Evolutionary conservation across 2,113 vertebrate species (phyloP).

Genomic region (Potamarius usumacintae): DNA sequence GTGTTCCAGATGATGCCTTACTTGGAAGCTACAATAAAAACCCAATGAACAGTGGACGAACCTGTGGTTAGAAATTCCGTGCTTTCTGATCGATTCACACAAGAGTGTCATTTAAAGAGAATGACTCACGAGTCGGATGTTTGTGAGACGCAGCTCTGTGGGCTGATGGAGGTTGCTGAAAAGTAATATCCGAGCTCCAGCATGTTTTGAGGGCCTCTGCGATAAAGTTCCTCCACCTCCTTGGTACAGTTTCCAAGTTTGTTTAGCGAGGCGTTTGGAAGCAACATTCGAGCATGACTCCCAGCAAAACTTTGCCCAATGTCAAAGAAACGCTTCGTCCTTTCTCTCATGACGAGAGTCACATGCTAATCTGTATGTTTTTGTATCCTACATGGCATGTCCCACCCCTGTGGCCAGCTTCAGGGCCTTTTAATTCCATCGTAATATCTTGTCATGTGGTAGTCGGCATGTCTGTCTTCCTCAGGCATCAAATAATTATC

Average conservation of each 20-base stretch:
- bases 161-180: not conserved
- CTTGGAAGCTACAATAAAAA: too few species aligned
- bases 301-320: slow-evolving; percentile 23
- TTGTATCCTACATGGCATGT: not conserved
- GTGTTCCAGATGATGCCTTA: too few species aligned
- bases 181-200: not conserved
- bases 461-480: slow-evolving; percentile 50
- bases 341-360: slow-evolving; percentile 32
- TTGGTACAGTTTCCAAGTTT: not conserved
- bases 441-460: slow-evolving; percentile 41
- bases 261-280: not conserved
- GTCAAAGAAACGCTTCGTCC: slow-evolving; percentile 39
- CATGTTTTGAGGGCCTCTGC: not conserved
- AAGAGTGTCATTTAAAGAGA: slow-evolving; percentile 2
- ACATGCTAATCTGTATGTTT: slow-evolving; percentile 25
- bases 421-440: slow-evolving; percentile 45
- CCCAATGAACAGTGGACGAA: not conserved
- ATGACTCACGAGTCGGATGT: not conserved
- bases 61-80: not conserved
- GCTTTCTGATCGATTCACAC: not conserved
- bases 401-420: slow-evolving; percentile 38
- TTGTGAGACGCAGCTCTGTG: not conserved
- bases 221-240: not conserved
- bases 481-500: slow-evolving; percentile 55
- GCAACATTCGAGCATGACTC: not conserved